Percentiles rank a stretch among this genome's conserved stretches.
Evolutionary conservation across 23 tunicate genomes (phyloP).

Genomic region (Styela plicata): DNA sequence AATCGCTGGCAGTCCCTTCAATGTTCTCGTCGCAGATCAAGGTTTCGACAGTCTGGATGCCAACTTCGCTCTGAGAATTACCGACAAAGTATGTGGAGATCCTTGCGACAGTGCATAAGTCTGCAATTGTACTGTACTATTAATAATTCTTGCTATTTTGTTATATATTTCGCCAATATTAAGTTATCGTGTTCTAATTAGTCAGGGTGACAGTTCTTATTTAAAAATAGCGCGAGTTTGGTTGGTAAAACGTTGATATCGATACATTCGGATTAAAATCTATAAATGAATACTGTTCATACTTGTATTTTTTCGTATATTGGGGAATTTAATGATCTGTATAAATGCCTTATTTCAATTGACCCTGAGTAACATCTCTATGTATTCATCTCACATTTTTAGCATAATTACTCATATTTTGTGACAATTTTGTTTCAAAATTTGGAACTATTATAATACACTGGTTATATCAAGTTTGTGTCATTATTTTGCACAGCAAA

Average conservation of each 20-base stretch:
- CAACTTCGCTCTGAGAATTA: slow-evolving; percentile 16
- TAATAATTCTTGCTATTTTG: not conserved
- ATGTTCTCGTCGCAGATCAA: not conserved
- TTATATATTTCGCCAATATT: not conserved
- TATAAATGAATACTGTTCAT: too few relatives aligned
- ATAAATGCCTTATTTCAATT: too few relatives aligned
- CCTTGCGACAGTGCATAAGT: slow-evolving; percentile 1
- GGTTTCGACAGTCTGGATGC: slow-evolving; percentile 26
- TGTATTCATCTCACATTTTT: too few relatives aligned
- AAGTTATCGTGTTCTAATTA: not conserved
- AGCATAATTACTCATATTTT: not conserved
- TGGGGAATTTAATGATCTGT: not conserved
- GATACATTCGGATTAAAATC: too few relatives aligned
- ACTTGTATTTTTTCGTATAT: too few relatives aligned
- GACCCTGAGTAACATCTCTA: not conserved
- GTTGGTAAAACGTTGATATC: not conserved
- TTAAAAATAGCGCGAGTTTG: not conserved
- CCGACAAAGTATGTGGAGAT: slow-evolving; percentile 35
- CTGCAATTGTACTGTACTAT: not conserved
- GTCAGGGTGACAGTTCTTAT: not conserved
- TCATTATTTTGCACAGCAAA: too few relatives aligned
- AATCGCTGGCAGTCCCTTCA: not conserved
- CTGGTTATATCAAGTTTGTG: not conserved
- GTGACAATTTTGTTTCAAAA: not conserved
- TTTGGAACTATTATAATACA: not conserved